Percentiles rank a stretch among this genome's conserved stretches.
These are phyloP conservation scores for Nyctibius bracteatus DNA, from an alignment of 2,113 vertebrate genomes.

Conservation along the genomic window DNA sequence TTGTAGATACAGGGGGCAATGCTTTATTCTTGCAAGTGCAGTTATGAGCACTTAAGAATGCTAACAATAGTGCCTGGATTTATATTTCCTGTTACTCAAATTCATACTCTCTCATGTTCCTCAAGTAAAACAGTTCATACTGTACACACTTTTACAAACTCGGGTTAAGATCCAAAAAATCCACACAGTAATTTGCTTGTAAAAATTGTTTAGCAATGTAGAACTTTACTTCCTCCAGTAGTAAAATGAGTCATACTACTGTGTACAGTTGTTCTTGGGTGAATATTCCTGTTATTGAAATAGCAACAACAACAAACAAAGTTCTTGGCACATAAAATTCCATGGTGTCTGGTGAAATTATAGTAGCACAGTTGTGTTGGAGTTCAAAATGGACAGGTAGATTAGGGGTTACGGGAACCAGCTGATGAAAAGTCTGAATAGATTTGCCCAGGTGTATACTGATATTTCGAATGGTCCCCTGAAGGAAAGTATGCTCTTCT, in stretches of 20 bases:
- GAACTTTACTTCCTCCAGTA: neutral
- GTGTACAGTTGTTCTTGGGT: neutral
- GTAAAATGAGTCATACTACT: neutral
- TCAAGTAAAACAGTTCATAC: neutral
- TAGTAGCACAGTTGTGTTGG: neutral
- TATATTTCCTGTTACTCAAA: neutral
- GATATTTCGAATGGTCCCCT: neutral
- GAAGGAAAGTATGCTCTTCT: neutral
- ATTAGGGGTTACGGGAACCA: neutral
- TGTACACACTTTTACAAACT: neutral
- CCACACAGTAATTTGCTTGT: neutral
- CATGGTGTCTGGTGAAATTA: neutral
- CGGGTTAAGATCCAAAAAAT: neutral
- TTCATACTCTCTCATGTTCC: neutral
- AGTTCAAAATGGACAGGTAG: neutral
- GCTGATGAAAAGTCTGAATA: neutral
- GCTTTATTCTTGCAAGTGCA: neutral
- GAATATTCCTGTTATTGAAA: neutral
- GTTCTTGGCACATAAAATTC: neutral
- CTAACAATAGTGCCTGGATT: neutral
- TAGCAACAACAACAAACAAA: neutral
- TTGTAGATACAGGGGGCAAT: neutral
- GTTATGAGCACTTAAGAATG: neutral
- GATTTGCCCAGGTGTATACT: neutral
- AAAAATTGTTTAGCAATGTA: neutral